Conservation (phyloP, 2,797 vertebrate genomes). For the Sebastes cheni region DNA sequence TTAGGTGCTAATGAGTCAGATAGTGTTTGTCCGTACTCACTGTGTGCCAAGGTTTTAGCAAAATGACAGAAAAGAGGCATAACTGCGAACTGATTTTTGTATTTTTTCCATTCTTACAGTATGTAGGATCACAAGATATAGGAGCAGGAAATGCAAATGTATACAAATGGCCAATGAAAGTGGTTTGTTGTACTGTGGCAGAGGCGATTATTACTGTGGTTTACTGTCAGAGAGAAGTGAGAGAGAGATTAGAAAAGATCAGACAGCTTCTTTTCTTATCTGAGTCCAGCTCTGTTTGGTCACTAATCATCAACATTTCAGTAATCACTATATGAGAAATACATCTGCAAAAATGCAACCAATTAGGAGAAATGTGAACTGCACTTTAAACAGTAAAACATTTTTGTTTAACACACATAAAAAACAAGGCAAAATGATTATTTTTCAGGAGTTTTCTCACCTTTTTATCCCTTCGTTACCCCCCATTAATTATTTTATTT, state of each 20-base stretch:
- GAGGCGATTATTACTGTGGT: neutral
- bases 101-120: neutral
- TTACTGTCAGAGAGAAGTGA: neutral
- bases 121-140: neutral
- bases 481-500: too few species aligned
- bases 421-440: neutral
- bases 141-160: neutral
- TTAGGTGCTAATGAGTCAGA: conserved; percentile 22
- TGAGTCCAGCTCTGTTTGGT: neutral
- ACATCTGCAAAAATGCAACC: neutral
- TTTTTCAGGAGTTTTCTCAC: too few species aligned
- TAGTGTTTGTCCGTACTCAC: conserved; percentile 1
- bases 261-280: neutral
- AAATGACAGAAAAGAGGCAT: neutral
- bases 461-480: neutral
- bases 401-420: neutral
- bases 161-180: neutral
- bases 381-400: neutral
- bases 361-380: neutral
- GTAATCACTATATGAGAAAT: neutral
- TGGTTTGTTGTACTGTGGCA: neutral
- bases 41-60: neutral
- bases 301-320: neutral
- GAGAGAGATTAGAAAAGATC: neutral
- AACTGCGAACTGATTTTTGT: neutral